Base-by-base conservation (phyloP, 1,140 invertebrate genomes). In the Contarinia nasturtii region DNA sequence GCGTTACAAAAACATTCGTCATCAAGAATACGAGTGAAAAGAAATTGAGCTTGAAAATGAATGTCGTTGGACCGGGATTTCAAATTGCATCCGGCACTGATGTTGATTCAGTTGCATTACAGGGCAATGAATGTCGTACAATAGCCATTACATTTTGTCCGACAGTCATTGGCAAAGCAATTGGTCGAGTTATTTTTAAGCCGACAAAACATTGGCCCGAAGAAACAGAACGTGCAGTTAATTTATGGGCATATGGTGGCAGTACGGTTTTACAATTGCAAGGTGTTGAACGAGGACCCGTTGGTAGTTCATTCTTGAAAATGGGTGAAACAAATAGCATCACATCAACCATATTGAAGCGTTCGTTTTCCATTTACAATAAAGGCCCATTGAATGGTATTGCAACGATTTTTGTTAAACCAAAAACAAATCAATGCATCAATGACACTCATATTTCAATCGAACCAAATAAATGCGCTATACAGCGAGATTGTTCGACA, bases 101-200 rank as follows among this genome's bases (percentile, higher is more conserved):
- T 10, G 50, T 51, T 38, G 56, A 53, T 46, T 50, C 52, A 14
- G 43, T 63, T 7, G 58, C 56, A 0, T 46, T 63, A 12, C 60
- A 63, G 33, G 53, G 59, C 1, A 57, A 61, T 49, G 61, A 63
- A 34, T 63, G 61, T 44, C 59, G 57, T 0, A 52, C 54, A 14
- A 59, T 63, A 37, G 45, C 47, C 21, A 51, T 63, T 8, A 59
- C 52, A 37, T 63, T 63, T 34, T 63, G 61, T 49, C 61, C 61
- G 5, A 63, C 60, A 0, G 55, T 63, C 0, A 55, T 54, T 36
- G 61, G 61, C 12, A 55, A 53, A 0, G 61, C 61, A 2, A 48
- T 60, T 33, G 61, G 61, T 11, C 48, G 54, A 1, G 46, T 63
- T 1, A 51, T 51, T 2, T 63, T 63, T 10, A 54, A 52, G 34